Percentiles rank a stretch among this genome's conserved stretches.
These are phyloP conservation scores for Philantomba maxwellii DNA, from an alignment of 2,113 vertebrate species.

Conservation along the genomic window DNA sequence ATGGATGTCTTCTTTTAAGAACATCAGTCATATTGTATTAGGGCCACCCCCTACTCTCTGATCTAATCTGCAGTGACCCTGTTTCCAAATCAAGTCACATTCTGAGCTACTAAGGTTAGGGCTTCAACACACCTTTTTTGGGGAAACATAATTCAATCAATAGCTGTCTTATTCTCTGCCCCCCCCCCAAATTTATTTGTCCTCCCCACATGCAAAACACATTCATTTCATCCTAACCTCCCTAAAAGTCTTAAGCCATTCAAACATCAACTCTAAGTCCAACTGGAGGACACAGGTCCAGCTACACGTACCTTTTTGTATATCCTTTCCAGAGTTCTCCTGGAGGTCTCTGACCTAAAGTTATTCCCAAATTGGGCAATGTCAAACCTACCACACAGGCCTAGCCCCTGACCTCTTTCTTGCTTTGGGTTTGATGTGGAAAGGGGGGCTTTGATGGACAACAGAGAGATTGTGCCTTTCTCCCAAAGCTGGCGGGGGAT, in stretches of 20 bases:
- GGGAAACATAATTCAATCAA: neutral
- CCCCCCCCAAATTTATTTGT: neutral
- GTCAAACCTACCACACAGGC: neutral
- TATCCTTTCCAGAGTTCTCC: constrained; percentile 3
- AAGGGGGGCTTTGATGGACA: neutral
- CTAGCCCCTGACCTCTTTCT: constrained; percentile 18
- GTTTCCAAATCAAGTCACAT: neutral
- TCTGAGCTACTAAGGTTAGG: neutral
- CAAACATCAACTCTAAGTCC: neutral
- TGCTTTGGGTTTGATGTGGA: neutral
- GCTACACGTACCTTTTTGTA: neutral
- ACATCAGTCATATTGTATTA: neutral
- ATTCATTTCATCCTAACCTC: neutral
- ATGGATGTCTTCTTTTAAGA: neutral
- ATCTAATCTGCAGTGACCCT: neutral
- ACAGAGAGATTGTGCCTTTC: neutral
- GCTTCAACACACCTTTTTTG: neutral
- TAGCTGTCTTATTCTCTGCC: neutral
- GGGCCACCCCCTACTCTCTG: neutral
- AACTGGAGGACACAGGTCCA: neutral
- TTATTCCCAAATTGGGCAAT: neutral
- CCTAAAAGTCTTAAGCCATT: neutral
- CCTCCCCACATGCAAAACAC: neutral
- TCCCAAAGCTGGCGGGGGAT: neutral
- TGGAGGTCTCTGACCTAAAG: neutral